Evolutionary conservation across 2,797 vertebrate species (phyloP).

Genomic region (Echeneis naucrates): DNA sequence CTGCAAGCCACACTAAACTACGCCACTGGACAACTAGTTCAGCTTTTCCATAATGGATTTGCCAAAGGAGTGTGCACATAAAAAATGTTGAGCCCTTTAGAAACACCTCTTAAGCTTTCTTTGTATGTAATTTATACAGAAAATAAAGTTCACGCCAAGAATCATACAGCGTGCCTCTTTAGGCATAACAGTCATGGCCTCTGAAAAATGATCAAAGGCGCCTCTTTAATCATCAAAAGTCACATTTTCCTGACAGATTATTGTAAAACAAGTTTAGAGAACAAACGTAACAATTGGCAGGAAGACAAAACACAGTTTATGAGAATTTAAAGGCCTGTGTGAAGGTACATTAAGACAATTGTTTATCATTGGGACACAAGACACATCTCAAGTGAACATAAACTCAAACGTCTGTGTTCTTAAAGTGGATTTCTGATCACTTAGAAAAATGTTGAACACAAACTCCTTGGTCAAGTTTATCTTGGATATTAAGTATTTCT

Average conservation of each 20-base stretch:
- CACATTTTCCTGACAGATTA: slow-evolving; percentile 70
- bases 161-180: slow-evolving; percentile 84
- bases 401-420: slow-evolving; percentile 47
- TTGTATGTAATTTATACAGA: slow-evolving; percentile 88
- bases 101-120: slow-evolving; percentile 87
- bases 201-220: slow-evolving; percentile 84
- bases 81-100: slow-evolving; percentile 84
- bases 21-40: slow-evolving; percentile 77
- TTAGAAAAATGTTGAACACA: slow-evolving; percentile 70
- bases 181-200: slow-evolving; percentile 86
- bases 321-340: slow-evolving; percentile 32
- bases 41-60: slow-evolving; percentile 81
- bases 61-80: slow-evolving; percentile 80
- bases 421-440: slow-evolving; percentile 72
- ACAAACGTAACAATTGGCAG: slow-evolving; percentile 47
- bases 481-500: slow-evolving; percentile 78
- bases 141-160: slow-evolving; percentile 83
- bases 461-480: slow-evolving; percentile 71
- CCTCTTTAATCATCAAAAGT: slow-evolving; percentile 81
- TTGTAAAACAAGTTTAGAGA: slow-evolving; percentile 50
- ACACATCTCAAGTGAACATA: slow-evolving; percentile 50
- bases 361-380: slow-evolving; percentile 41
- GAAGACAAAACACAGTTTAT: slow-evolving; percentile 32
- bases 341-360: slow-evolving; percentile 22
- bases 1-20: slow-evolving; percentile 81